Evolutionary conservation across 2,113 vertebrate genomes (phyloP).

Genomic region (Sterna hirundo): DNA sequence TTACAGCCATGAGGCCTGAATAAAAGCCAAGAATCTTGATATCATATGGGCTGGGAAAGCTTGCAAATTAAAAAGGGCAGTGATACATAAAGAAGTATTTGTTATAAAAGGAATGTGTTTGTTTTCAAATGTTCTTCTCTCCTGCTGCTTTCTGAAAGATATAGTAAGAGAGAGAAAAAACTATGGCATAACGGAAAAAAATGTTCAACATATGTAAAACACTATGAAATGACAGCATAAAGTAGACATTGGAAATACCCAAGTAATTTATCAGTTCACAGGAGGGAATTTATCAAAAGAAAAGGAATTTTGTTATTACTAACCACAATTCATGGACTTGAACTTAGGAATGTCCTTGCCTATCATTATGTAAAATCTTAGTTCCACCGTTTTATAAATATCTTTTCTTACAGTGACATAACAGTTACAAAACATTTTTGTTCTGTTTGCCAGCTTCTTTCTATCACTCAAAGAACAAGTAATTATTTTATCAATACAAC

Average conservation of each 20-base stretch:
- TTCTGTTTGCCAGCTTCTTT: background rate
- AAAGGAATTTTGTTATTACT: background rate
- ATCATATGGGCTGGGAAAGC: background rate
- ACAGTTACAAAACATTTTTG: slow-evolving; percentile 9
- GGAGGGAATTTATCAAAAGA: background rate
- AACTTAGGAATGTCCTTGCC: background rate
- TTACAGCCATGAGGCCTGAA: background rate
- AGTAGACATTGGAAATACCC: background rate
- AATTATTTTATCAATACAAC: slow-evolving; percentile 4
- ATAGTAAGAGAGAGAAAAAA: background rate
- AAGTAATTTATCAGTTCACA: background rate
- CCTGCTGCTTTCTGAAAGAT: background rate
- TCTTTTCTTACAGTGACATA: slow-evolving; percentile 20
- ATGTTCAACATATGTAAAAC: background rate
- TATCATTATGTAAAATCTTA: slow-evolving; percentile 28
- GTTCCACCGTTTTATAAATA: background rate
- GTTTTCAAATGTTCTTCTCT: background rate
- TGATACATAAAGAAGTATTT: background rate
- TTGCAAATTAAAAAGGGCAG: background rate
- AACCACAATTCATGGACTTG: background rate
- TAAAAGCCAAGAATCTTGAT: background rate
- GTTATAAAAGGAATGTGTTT: background rate
- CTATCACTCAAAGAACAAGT: background rate
- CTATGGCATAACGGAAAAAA: background rate
- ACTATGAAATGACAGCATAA: background rate